Evolutionary conservation across 2,888 invertebrate genomes (phyloP).

Genomic region (Tanypteryx hageni): DNA sequence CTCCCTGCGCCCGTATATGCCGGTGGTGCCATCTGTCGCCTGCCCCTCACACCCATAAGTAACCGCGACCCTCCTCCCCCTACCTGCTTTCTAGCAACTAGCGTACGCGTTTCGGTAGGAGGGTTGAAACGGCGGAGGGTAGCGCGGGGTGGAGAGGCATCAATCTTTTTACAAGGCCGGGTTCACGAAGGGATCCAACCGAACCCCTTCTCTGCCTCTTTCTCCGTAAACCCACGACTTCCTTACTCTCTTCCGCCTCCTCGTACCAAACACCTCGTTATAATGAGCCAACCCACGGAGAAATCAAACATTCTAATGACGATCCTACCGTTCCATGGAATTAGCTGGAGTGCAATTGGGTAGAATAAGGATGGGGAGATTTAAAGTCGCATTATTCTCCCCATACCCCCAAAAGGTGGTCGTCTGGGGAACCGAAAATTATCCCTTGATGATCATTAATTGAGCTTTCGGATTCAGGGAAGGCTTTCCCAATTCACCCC

Average conservation of each 20-base stretch:
- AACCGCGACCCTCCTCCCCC: background rate
- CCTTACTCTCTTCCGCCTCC: background rate
- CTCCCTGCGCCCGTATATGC: background rate
- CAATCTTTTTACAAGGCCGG: background rate
- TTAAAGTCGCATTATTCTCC: background rate
- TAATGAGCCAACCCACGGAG: background rate
- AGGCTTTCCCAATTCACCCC: background rate
- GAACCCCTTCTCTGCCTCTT: too few species aligned
- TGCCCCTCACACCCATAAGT: background rate
- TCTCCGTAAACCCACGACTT: background rate
- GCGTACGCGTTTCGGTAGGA: background rate
- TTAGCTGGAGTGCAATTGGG: background rate
- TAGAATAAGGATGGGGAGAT: background rate
- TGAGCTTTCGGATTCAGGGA: background rate
- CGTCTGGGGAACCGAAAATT: background rate
- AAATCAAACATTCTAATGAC: slow-evolving; percentile 6
- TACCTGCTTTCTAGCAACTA: background rate
- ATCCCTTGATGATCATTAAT: background rate
- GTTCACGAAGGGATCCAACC: too few species aligned
- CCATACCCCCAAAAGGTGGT: background rate
- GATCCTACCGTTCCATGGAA: background rate
- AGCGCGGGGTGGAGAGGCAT: background rate
- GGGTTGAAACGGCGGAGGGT: background rate
- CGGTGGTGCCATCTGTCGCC: slow-evolving; percentile 19
- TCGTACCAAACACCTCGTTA: background rate